Evolutionary conservation across 2,888 invertebrate species (phyloP), one percentile per base, ranked within the genome.

Genomic region (Oscheius myriophilus): DNA sequence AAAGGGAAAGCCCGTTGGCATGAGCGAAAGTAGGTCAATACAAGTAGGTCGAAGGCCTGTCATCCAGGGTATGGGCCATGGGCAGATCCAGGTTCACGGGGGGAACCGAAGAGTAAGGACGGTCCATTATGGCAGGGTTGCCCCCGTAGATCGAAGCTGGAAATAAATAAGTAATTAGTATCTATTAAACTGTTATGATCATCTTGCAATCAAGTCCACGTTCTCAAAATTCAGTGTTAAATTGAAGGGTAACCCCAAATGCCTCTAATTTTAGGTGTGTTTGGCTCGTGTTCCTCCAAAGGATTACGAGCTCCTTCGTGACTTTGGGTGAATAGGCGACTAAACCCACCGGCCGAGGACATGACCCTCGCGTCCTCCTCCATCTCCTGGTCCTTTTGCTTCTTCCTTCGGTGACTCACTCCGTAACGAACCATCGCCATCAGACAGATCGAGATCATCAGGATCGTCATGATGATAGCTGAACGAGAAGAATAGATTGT

Each of bases 401-500:
- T 86, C 78, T 85, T 85, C 16, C 84, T 73, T 52, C 82, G 75
- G 66, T 85, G 85, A 55, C 83, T 83, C 79, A 86, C 82, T 65
- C 85, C 86, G 65, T 86, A 86, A 46, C 86, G 80, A 45, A 86
- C 79, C 65, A 86, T 69, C 9, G 84, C 86, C 76, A 86, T 72
- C 55, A 86, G 72, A 55, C 84, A 86, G 65, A 86, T 86, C 58
- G 80, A 75, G 63, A 84, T 83, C 61, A 81, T 61, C 46, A 86
- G 73, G 63, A 86, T 85, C 18, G 84, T 83, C 82, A 86, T 81
- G 69, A 86, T 86, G 26, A 86, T 79, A 21, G 84, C 86, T 86
- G 74, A 65, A 84, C n/a, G n/a, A n/a, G n/a, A n/a, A n/a, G n/a
- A n/a, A n/a, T 68, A 11, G 21, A n/a, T 14, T n/a, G 25, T 21